phyloP scores from a whole-genome alignment of 2,113 vertebrate genomes.

The Lophius piscatorius region DNA sequence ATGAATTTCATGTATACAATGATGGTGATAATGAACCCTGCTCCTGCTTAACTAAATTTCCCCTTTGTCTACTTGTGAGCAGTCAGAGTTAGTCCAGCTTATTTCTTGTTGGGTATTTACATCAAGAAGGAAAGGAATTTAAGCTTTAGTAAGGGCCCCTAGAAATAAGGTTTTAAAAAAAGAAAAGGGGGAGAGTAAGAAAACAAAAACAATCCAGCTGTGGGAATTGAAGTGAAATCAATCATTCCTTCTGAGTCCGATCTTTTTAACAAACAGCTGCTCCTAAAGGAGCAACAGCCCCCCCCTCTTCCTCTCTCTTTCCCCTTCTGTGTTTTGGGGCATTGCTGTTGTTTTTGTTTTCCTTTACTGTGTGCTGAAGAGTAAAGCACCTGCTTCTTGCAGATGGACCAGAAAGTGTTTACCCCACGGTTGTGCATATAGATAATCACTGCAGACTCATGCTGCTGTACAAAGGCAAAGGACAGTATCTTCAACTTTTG shows the following conservation, averaged over 20 bases:
- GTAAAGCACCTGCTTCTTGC: conserved; percentile 64
- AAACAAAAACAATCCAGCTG: conserved; percentile 13
- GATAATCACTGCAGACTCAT: too few relatives aligned
- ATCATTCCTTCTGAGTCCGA: conserved; percentile 41
- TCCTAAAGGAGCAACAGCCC: conserved; percentile 13
- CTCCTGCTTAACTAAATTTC: too few relatives aligned
- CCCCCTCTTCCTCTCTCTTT: conserved; percentile 1
- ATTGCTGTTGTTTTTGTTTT: conserved; percentile 52
- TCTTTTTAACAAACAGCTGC: conserved; percentile 54
- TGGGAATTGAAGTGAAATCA: conserved; percentile 38
- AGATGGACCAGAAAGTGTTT: too few relatives aligned
- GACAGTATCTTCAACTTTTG: too few relatives aligned
- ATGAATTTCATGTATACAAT: too few relatives aligned
- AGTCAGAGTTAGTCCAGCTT: background rate
- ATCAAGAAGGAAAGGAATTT: background rate
- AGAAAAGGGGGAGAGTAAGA: conserved; percentile 36
- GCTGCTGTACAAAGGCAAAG: too few relatives aligned
- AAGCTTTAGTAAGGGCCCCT: conserved; percentile 9
- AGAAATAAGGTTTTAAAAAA: conserved; percentile 35
- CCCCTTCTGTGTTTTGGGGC: conserved; percentile 30
- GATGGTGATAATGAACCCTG: too few relatives aligned
- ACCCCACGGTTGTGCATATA: too few relatives aligned
- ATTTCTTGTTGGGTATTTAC: conserved; percentile 13
- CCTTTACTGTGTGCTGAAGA: conserved; percentile 34
- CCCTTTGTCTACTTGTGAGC: conserved; percentile 17